Base-by-base conservation (phyloP, 2,113 vertebrate species). In the Mellivora capensis region DNA sequence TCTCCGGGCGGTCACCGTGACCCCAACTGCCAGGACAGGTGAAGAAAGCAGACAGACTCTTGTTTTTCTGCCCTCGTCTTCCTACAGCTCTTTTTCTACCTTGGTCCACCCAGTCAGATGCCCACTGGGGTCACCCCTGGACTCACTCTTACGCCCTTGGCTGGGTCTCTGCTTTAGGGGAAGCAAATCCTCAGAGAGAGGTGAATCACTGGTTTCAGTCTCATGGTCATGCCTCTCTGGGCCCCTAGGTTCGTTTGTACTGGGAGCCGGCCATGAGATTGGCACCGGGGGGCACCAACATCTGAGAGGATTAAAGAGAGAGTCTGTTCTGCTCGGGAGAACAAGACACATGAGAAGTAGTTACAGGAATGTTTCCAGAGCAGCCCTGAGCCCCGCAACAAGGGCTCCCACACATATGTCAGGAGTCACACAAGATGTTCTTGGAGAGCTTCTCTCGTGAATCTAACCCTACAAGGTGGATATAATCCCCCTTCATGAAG, bases 21-120 rank as follows among this genome's bases (percentile, higher is more conserved):
- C 47, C 17, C 47, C 0, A 9, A 2, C 31, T 5, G 0, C 29
- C 21, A 4, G 59, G 13, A 7, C 23, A 20, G 76, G 37, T 1
- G 14, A 31, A 25, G 52, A 52, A 27, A 47, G 80, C 72, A 20
- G 18, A 62, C 42, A 25, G 86, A 49, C 18, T 29, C 47, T 13
- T 42, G 27, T 57, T 69, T 69, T 72, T 52, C 91, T 20, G 21
- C 7, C 3, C 29, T 23, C 11, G 4, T 44, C 4, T 6, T 95
- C 34, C 49, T 23, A 27, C 4, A 3, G 21, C 3, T 9, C 34
- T 62, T 64, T 83, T 34, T 94, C 27, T 17, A 29, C 47, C 13
- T 54, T 2, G 1, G 90, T 27, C 71, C 39, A 37, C 82, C 57
- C n/a, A 10, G 7, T 14, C 15, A 25, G 76, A 62, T 54, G 20